Conservation (phyloP, 2,113 vertebrate species). For the Symphodus melops region DNA sequence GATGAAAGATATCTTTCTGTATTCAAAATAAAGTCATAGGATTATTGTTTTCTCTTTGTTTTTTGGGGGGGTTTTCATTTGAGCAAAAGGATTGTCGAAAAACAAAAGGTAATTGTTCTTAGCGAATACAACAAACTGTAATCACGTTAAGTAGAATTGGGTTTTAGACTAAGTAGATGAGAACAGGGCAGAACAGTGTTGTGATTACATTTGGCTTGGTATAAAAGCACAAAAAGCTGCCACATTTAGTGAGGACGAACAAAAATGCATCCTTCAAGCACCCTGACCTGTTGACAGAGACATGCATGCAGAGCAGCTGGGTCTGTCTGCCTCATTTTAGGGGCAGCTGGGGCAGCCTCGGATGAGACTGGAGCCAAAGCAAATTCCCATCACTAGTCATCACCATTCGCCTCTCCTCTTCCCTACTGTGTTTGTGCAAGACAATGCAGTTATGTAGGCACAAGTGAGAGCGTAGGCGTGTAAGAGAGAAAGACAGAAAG, state of each 20-base stretch:
- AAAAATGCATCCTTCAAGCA: slow-evolving; percentile 26
- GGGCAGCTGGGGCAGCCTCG: slow-evolving; percentile 38
- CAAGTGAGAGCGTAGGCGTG: slow-evolving; percentile 27
- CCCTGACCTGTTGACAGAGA: slow-evolving; percentile 51
- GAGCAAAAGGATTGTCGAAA: not conserved
- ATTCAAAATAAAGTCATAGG: not conserved
- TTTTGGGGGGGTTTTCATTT: not conserved
- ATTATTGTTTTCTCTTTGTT: too few relatives aligned
- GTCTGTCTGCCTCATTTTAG: slow-evolving; percentile 24
- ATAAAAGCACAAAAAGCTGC: slow-evolving; percentile 24
- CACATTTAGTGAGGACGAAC: slow-evolving; percentile 28
- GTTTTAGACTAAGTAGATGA: slow-evolving; percentile 20
- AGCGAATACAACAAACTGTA: not conserved
- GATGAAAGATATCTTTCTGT: not conserved
- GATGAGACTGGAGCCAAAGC: slow-evolving; percentile 50
- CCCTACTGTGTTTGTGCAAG: slow-evolving; percentile 38
- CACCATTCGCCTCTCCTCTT: slow-evolving; percentile 20
- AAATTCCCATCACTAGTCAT: slow-evolving; percentile 39
- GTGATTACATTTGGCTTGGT: slow-evolving; percentile 15
- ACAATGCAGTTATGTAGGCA: slow-evolving; percentile 46
- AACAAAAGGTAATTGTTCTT: not conserved
- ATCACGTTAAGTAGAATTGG: slow-evolving; percentile 4
- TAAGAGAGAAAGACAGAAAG: slow-evolving; percentile 5
- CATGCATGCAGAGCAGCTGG: slow-evolving; percentile 49
- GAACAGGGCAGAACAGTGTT: slow-evolving; percentile 20